Evolutionary conservation across 2,797 vertebrate species (phyloP), one percentile per base, ranked within the genome.

Genomic region (Girardinus metallicus): DNA sequence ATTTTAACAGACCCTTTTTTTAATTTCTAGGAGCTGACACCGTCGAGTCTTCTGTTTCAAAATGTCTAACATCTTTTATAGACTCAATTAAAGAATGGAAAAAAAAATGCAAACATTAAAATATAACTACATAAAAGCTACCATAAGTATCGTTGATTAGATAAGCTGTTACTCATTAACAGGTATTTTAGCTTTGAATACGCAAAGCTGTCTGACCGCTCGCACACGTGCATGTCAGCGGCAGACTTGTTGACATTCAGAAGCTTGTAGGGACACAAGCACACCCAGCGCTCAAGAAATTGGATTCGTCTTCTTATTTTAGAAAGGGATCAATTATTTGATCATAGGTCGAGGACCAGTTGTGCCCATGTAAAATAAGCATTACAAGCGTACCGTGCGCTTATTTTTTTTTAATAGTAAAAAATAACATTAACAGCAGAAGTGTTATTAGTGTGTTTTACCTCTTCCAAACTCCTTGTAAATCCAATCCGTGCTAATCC

Each of bases 401-500:
- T 13, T 11, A 3, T 70, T 43, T 26, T 5, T 26, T 29, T 23
- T 4, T n/a, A 12, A 46, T 36, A 73, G 41, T 44, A 16, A 15
- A 55, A 53, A 57, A 80, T 12, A 70, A 70, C 81, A 46, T 12
- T 43, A 2, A 60, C 3, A 70, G 21, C 66, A 16, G 1, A n/a
- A n/a, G 68, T 44, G 41, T 29, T 71, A 1, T 44, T 26, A 5
- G 12, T 15, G 23, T 39, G 21, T 75, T 88, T 89, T 92, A 93
- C 92, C 94, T 90, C 78, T 43, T 5, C 73, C 34, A 78, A 75
- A 73, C 79, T 80, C 70, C 72, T 82, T 62, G 43, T 41, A 76
- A 80, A 80, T 83, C 81, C 78, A 74, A 36, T 74, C 73, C 44
- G 47, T 66, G 80, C 66, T 80, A 86, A 79, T 89, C 87, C 85